Percentiles rank a stretch among this genome's conserved stretches.
Evolutionary conservation across 37 sponge, comb jelly and placozoan species (phyloP).

Genomic region (Dysidea cf. avara): DNA sequence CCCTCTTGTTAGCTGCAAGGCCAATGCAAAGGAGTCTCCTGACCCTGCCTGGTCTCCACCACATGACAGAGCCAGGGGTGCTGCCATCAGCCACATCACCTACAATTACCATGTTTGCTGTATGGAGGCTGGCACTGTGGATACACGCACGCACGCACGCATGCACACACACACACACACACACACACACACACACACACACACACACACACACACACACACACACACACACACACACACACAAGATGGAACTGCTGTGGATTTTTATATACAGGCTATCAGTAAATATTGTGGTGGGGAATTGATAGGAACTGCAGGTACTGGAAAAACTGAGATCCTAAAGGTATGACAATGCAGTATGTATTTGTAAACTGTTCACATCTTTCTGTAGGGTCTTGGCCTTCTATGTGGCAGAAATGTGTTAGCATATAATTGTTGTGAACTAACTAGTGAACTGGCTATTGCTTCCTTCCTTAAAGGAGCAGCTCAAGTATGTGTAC

Average conservation of each 20-base stretch:
- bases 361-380: not conserved
- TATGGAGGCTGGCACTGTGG: too few relatives aligned
- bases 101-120: too few relatives aligned
- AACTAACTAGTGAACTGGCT: slow-evolving; percentile 27
- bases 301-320: slow-evolving; percentile 48
- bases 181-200: slow-evolving; percentile 29
- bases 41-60: too few relatives aligned
- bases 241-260: not conserved
- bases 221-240: not conserved
- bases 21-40: too few relatives aligned
- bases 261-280: slow-evolving; percentile 17
- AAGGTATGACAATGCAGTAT: slow-evolving; percentile 12
- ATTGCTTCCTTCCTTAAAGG: slow-evolving; percentile 49
- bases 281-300: slow-evolving; percentile 22
- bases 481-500: slow-evolving; percentile 43
- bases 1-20: too few relatives aligned
- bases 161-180: too few relatives aligned
- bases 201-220: slow-evolving; percentile 18
- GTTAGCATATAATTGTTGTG: slow-evolving; percentile 33
- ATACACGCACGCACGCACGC: too few relatives aligned
- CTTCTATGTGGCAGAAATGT: slow-evolving; percentile 55
- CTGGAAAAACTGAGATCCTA: slow-evolving; percentile 48
- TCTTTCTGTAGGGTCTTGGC: slow-evolving; percentile 42
- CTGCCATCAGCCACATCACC: too few relatives aligned
- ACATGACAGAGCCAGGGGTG: too few relatives aligned